Conservation (phyloP, 2,113 vertebrate genomes). For the Anas platyrhynchos region DNA sequence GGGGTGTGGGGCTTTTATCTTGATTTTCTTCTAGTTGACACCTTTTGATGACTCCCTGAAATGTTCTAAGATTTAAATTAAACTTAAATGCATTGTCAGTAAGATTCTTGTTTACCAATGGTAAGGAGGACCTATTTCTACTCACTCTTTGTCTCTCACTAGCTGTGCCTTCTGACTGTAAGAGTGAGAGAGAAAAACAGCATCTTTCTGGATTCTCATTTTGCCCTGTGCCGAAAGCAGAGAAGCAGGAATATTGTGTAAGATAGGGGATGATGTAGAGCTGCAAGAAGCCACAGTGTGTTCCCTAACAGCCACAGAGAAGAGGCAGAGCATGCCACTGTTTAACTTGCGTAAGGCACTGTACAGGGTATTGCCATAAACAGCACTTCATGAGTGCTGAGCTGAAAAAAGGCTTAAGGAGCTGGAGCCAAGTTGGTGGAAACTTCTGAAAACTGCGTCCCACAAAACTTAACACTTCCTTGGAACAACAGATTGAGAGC, state of each 20-base stretch:
- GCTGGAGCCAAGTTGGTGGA: not conserved
- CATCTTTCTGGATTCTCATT: not conserved
- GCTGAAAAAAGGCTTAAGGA: not conserved
- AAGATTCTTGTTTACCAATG: not conserved
- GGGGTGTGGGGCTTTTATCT: rapidly evolving
- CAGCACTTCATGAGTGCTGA: not conserved
- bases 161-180: not conserved
- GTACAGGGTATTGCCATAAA: not conserved
- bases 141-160: not conserved
- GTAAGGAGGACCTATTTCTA: not conserved
- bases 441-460: not conserved
- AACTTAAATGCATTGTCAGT: not conserved
- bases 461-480: not conserved
- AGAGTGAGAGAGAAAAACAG: not conserved
- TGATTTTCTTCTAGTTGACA: not conserved
- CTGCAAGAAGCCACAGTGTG: not conserved
- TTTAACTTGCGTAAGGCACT: not conserved
- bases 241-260: not conserved
- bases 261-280: rapidly evolving
- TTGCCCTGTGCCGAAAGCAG: rapidly evolving
- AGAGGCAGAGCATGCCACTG: not conserved
- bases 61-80: not conserved
- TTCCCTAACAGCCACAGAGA: not conserved
- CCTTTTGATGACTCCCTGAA: not conserved
- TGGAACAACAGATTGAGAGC: not conserved